Percentiles rank a stretch among this genome's conserved stretches.
Conservation (phyloP, 2,888 invertebrate genomes). For the Odontocolon sp. region DNA sequence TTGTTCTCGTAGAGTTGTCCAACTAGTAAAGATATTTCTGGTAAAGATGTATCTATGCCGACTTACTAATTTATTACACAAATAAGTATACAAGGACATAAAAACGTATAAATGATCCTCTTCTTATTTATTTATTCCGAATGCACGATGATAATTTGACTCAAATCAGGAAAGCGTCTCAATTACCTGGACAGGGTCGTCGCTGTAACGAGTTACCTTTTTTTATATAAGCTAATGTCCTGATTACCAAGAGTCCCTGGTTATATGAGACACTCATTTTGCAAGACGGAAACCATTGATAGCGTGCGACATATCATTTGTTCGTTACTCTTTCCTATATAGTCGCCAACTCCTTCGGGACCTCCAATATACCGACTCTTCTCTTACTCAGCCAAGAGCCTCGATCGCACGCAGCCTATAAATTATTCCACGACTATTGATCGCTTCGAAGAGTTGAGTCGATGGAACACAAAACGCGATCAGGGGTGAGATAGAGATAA, state of each 20-base stretch:
- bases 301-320: constrained; percentile 31
- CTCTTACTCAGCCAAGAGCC: not conserved
- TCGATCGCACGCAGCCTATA: constrained; percentile 29
- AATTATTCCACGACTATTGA: constrained; percentile 49
- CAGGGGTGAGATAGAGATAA: not conserved
- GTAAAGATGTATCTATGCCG: too few relatives aligned
- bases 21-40: too few relatives aligned
- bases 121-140: too few relatives aligned
- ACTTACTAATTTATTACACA: too few relatives aligned
- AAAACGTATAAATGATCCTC: too few relatives aligned
- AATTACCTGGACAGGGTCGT: not conserved
- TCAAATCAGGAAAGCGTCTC: too few relatives aligned
- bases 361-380: constrained; percentile 4
- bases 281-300: constrained; percentile 31
- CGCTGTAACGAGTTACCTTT: not conserved
- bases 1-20: too few relatives aligned
- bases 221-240: constrained; percentile 21
- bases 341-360: constrained; percentile 24
- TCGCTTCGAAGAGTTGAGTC: constrained; percentile 5
- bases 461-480: not conserved
- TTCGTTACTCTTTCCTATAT: not conserved
- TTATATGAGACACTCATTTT: constrained; percentile 15
- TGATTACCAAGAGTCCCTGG: not conserved
- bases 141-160: too few relatives aligned
- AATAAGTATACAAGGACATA: too few relatives aligned